Evolutionary conservation across 2,113 vertebrate species (phyloP).

Genomic region (Anser brachyrhynchus): DNA sequence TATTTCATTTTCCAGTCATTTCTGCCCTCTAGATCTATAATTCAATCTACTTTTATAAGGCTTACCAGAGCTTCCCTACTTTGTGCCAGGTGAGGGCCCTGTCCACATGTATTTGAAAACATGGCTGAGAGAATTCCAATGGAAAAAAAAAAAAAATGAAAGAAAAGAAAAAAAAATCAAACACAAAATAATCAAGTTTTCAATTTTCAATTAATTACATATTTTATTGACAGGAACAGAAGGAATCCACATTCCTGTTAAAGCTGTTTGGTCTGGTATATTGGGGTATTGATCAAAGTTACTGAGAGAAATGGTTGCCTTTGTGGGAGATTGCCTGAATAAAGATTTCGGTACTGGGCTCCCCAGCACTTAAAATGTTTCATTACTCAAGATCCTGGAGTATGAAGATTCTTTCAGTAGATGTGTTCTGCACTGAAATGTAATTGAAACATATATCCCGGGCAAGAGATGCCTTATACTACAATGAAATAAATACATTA

Average conservation of each 20-base stretch:
- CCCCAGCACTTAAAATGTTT: conserved; percentile 54
- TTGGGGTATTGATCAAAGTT: conserved; percentile 59
- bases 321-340: conserved; percentile 59
- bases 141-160: neutral
- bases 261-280: conserved; percentile 29
- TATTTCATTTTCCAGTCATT: neutral
- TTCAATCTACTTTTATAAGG: neutral
- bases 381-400: conserved; percentile 56
- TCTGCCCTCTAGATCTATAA: neutral
- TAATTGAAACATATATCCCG: conserved; percentile 68
- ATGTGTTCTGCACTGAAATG: conserved; percentile 43
- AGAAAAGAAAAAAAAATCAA: neutral
- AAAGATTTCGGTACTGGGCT: conserved; percentile 54
- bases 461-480: conserved; percentile 21
- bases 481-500: conserved; percentile 35
- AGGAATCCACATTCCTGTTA: conserved; percentile 6
- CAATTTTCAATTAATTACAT: conserved; percentile 57
- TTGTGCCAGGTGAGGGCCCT: neutral
- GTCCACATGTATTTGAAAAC: neutral
- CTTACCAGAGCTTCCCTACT: neutral
- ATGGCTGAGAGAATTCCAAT: neutral
- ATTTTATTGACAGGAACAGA: conserved; percentile 59
- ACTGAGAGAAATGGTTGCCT: conserved; percentile 48
- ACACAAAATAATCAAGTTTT: conserved; percentile 32
- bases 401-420: conserved; percentile 56